A percentile compares a stretch with the other conserved stretches of the same genome.
Conservation (phyloP, 2,888 invertebrate species). For the Acronicta aceris region DNA sequence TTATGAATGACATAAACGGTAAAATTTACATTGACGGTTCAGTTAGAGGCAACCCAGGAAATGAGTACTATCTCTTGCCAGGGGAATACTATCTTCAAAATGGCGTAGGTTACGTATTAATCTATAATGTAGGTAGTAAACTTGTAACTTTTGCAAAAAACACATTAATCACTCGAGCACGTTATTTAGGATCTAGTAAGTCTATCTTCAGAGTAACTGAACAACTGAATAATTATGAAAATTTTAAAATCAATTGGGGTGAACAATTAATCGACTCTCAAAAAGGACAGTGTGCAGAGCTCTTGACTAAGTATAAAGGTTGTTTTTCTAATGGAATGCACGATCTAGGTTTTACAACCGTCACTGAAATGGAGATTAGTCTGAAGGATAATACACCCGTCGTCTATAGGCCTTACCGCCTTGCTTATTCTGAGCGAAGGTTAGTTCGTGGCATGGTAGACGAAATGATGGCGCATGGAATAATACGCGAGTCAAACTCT, state of each 20-base stretch:
- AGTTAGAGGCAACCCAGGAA: conserved; percentile 2
- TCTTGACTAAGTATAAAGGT: conserved; percentile 4
- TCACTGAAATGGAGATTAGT: background rate
- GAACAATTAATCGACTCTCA: background rate
- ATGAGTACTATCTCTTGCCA: conserved; percentile 10
- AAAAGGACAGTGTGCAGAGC: background rate
- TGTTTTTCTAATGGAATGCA: background rate
- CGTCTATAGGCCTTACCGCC: background rate
- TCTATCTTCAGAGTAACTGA: background rate
- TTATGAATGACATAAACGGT: background rate
- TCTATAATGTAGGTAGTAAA: conserved; percentile 4
- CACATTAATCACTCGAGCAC: conserved; percentile 4
- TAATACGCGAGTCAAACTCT: background rate
- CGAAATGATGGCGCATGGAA: background rate
- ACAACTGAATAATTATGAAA: background rate
- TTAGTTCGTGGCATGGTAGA: background rate
- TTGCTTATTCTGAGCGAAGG: background rate
- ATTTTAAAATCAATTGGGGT: background rate
- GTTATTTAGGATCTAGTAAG: conserved; percentile 1
- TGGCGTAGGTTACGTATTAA: background rate
- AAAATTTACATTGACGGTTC: conserved; percentile 3
- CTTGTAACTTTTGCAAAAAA: background rate
- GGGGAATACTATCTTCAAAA: background rate
- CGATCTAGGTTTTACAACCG: background rate
- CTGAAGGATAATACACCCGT: background rate